Conservation (phyloP, 2,113 vertebrate genomes). For the Ginglymostoma cirratum region DNA sequence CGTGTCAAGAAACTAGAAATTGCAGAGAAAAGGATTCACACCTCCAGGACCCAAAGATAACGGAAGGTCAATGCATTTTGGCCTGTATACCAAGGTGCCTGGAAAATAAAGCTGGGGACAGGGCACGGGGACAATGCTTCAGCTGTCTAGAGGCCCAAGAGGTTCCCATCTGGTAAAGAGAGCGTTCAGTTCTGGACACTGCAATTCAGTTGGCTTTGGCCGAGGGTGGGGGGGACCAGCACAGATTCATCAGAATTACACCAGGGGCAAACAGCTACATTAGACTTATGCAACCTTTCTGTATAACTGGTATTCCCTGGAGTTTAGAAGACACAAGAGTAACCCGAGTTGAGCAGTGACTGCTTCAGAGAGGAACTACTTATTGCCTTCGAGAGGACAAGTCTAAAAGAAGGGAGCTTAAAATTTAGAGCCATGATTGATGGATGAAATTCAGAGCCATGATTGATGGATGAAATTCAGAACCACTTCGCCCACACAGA, state of each 20-base stretch:
- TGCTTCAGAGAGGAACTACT: too few species aligned
- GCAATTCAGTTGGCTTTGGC: background rate
- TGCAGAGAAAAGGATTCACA: background rate
- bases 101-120: background rate
- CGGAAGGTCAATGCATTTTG: too few species aligned
- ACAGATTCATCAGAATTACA: background rate
- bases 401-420: background rate
- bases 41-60: background rate
- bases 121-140: background rate
- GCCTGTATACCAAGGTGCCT: background rate
- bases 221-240: background rate
- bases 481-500: background rate
- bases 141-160: background rate
- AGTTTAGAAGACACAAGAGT: background rate
- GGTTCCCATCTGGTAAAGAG: background rate
- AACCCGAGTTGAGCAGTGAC: too few species aligned
- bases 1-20: background rate
- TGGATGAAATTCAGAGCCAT: too few species aligned
- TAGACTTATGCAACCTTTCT: background rate
- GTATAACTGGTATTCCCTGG: background rate
- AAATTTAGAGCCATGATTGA: background rate
- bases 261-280: background rate
- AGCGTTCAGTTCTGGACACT: background rate
- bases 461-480: background rate
- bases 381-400: background rate